These are phyloP conservation scores for Drosophila persimilis DNA, from an alignment of 1,140 invertebrate species.

Conservation along the genomic window DNA sequence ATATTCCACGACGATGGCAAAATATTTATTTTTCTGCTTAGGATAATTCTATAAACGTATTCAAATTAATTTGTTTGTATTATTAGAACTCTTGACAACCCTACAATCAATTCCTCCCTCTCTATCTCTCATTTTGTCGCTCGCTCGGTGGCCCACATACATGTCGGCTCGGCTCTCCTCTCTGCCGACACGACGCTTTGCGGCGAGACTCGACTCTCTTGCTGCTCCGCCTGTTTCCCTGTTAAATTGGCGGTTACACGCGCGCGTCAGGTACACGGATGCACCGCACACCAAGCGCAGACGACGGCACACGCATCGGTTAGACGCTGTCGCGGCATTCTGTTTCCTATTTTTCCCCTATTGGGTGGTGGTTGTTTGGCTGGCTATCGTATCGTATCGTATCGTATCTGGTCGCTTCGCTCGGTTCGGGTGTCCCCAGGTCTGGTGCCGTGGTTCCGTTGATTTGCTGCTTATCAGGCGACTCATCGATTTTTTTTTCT, in stretches of 20 bases:
- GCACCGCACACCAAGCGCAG: constrained; percentile 10
- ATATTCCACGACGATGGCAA: background rate
- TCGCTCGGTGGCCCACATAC: constrained; percentile 31
- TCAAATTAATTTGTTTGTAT: no score
- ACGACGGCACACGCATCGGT: constrained; percentile 28
- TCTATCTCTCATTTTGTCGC: background rate
- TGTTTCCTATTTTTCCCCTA: constrained; percentile 31
- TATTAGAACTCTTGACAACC: no score
- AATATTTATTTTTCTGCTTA: no score
- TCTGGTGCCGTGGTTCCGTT: constrained; percentile 16
- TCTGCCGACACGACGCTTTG: constrained; percentile 9
- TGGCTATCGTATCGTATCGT: constrained; percentile 17
- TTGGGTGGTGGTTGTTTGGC: constrained; percentile 48
- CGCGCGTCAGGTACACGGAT: constrained; percentile 72
- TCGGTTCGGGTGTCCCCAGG: constrained; percentile 2
- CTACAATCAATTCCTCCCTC: background rate
- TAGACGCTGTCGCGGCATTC: constrained; percentile 22
- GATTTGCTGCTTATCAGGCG: constrained; percentile 40
- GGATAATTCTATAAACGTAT: no score
- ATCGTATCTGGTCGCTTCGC: constrained; percentile 15
- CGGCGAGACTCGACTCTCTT: constrained; percentile 35
- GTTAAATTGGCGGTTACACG: constrained; percentile 83
- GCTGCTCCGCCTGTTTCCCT: constrained; percentile 72
- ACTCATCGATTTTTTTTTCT: constrained; percentile 70
- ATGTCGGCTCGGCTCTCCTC: no score